Conservation (phyloP, 2,888 invertebrate genomes). For the Eretmocerus hayati region DNA sequence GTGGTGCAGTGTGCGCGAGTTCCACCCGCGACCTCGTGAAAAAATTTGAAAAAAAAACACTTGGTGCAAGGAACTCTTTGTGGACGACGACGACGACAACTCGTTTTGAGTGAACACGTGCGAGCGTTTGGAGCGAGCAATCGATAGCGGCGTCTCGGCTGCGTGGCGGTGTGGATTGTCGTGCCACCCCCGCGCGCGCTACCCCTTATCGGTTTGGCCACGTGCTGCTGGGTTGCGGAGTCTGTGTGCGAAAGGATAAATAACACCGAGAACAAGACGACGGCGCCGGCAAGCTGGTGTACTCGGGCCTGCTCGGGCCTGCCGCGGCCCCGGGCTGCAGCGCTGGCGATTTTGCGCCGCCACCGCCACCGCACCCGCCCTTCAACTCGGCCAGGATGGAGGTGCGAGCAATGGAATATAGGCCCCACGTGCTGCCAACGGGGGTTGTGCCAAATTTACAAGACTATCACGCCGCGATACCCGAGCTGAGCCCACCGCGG, state of each 20-base stretch:
- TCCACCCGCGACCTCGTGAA: too few relatives aligned
- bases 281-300: too few relatives aligned
- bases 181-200: not conserved
- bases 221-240: not conserved
- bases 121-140: too few relatives aligned
- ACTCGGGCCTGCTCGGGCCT: not conserved
- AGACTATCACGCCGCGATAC: conserved; percentile 45
- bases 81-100: too few relatives aligned
- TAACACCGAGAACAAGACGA: too few relatives aligned
- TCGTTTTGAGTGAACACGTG: too few relatives aligned
- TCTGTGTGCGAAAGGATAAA: too few relatives aligned
- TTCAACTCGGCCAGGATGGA: too few relatives aligned
- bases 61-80: too few relatives aligned
- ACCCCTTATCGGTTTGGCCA: not conserved
- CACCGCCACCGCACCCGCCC: too few relatives aligned
- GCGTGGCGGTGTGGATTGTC: not conserved
- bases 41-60: too few relatives aligned
- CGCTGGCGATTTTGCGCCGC: conserved; percentile 34
- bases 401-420: conserved; percentile 54
- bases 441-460: conserved; percentile 43
- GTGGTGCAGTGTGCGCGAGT: too few relatives aligned
- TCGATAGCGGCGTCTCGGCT: not conserved
- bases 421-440: conserved; percentile 49
- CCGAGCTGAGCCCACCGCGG: conserved; percentile 44
- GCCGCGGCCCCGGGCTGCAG: conserved; percentile 41